A percentile compares a stretch with the other conserved stretches of the same genome.
phyloP scores from a whole-genome alignment of 2,888 invertebrate genomes.

The Phortica okadai region DNA sequence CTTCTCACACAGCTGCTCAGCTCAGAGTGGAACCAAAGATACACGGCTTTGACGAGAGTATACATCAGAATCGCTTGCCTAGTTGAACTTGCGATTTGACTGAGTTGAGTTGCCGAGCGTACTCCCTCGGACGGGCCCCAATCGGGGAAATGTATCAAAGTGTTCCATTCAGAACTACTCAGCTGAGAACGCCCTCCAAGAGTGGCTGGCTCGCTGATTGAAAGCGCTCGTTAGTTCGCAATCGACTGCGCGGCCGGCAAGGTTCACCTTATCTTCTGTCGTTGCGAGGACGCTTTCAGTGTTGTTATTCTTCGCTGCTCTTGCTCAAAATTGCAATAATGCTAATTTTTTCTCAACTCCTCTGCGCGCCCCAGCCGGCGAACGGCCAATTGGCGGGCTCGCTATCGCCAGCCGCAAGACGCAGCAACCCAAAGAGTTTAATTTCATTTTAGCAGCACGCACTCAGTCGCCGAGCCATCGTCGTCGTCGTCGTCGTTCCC shows the following conservation, averaged over 20 bases:
- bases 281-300: conserved; percentile 39
- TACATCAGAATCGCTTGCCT: too few relatives aligned
- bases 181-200: neutral
- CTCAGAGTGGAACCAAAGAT: too few relatives aligned
- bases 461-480: conserved; percentile 17
- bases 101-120: too few relatives aligned
- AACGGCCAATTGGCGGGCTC: neutral
- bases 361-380: conserved; percentile 43
- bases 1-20: too few relatives aligned
- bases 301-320: conserved; percentile 42
- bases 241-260: conserved; percentile 17
- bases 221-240: conserved; percentile 1
- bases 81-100: too few relatives aligned
- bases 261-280: neutral
- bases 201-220: neutral
- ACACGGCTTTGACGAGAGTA: too few relatives aligned
- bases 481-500: conserved; percentile 1
- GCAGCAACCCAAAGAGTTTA: conserved; percentile 66
- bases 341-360: conserved; percentile 60
- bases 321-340: conserved; percentile 61
- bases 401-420: conserved; percentile 36
- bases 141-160: too few relatives aligned
- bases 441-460: conserved; percentile 61
- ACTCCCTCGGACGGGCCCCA: too few relatives aligned
- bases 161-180: too few relatives aligned